phyloP scores from a whole-genome alignment of 2,113 vertebrate genomes.

The Pituophis catenifer region DNA sequence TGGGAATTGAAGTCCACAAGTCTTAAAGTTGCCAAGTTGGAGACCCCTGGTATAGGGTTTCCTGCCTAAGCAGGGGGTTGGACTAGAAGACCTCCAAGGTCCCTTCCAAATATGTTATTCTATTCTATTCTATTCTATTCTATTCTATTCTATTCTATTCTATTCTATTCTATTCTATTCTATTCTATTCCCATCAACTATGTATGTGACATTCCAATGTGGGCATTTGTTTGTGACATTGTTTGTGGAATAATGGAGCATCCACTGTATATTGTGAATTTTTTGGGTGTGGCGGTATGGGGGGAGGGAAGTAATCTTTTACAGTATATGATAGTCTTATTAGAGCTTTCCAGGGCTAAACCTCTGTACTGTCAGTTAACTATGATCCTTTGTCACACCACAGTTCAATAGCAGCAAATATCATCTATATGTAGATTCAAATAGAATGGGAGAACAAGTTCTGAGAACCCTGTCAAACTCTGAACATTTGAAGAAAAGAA shows the following conservation, averaged over 20 bases:
- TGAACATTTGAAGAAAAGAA: neutral
- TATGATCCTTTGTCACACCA: neutral
- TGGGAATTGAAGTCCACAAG: too few relatives aligned
- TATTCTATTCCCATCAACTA: too few relatives aligned
- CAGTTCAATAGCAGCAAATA: neutral
- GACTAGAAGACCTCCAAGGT: too few relatives aligned
- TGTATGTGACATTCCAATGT: neutral
- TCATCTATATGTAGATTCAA: neutral
- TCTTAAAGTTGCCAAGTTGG: too few relatives aligned
- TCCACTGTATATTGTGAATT: constrained; percentile 1
- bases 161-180: too few relatives aligned
- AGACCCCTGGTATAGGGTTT: too few relatives aligned
- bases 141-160: too few relatives aligned
- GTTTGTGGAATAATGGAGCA: neutral
- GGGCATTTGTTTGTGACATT: neutral
- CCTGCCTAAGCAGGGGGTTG: too few relatives aligned
- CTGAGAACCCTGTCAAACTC: neutral
- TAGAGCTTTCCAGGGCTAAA: neutral
- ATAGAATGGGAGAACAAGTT: neutral
- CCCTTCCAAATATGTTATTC: too few relatives aligned
- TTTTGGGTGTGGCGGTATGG: neutral
- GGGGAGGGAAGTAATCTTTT: neutral
- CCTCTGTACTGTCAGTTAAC: neutral
- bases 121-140: too few relatives aligned
- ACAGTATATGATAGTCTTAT: neutral